Evolutionary conservation across 2,888 invertebrate species (phyloP).

Genomic region (Kuschelorhynchus macadamiae): DNA sequence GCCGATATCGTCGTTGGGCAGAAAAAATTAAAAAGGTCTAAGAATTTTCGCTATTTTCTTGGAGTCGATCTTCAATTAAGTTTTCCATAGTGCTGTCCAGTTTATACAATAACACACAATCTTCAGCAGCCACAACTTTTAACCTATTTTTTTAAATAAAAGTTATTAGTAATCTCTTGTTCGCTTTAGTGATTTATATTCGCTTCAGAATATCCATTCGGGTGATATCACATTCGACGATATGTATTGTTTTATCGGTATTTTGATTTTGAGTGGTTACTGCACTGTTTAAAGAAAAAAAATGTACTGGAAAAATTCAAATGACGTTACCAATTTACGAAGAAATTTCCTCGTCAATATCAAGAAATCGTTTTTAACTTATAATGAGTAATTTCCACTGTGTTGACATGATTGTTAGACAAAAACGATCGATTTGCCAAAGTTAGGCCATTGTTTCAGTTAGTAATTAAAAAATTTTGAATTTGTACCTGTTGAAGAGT

Average conservation of each 20-base stretch:
- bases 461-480: constrained; percentile 55
- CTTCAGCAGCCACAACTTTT: too few relatives aligned
- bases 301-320: constrained; percentile 55
- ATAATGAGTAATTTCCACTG: constrained; percentile 58
- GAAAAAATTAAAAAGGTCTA: too few relatives aligned
- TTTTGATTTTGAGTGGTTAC: constrained; percentile 57
- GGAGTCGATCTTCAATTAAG: constrained; percentile 1
- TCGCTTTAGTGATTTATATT: too few relatives aligned
- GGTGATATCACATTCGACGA: constrained; percentile 36
- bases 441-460: constrained; percentile 55
- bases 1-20: too few relatives aligned
- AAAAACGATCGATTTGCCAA: constrained; percentile 57
- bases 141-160: too few relatives aligned
- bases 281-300: constrained; percentile 54
- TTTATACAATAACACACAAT: too few relatives aligned
- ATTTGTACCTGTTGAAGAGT: constrained; percentile 56
- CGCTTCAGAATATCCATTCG: constrained; percentile 30
- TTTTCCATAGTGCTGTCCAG: constrained; percentile 4
- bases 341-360: constrained; percentile 55
- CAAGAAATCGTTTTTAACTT: constrained; percentile 58
- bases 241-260: constrained; percentile 51
- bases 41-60: constrained; percentile 5
- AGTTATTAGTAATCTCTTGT: too few relatives aligned
- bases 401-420: constrained; percentile 55
- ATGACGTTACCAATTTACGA: constrained; percentile 56